Evolutionary conservation across 2,113 vertebrate species (phyloP).

Genomic region (Xenopus tropicalis): UCB_Xtro_10.0 CM004444.2:180642501-180643000

Average conservation of each 20-base stretch:
- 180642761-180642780: too few species aligned
- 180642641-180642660: too few species aligned
- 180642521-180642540: constrained; percentile 50
- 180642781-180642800: too few species aligned
- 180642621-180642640: too few species aligned
- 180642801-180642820: too few species aligned
- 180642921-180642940: constrained; percentile 50
- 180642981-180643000: constrained; percentile 56
- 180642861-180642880: constrained; percentile 74
- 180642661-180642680: too few species aligned
- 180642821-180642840: too few species aligned
- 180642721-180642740: too few species aligned
- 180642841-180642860: not conserved
- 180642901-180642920: constrained; percentile 58
- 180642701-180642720: too few species aligned
- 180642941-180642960: constrained; percentile 83
- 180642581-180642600: not conserved
- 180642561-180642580: constrained; percentile 57
- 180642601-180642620: too few species aligned
- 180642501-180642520: constrained; percentile 58
- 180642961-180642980: constrained; percentile 79
- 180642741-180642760: too few species aligned
- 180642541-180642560: constrained; percentile 62
- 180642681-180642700: too few species aligned
- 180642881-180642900: constrained; percentile 79